Conservation (phyloP, 2,113 vertebrate genomes). For the Alces alces region DNA sequence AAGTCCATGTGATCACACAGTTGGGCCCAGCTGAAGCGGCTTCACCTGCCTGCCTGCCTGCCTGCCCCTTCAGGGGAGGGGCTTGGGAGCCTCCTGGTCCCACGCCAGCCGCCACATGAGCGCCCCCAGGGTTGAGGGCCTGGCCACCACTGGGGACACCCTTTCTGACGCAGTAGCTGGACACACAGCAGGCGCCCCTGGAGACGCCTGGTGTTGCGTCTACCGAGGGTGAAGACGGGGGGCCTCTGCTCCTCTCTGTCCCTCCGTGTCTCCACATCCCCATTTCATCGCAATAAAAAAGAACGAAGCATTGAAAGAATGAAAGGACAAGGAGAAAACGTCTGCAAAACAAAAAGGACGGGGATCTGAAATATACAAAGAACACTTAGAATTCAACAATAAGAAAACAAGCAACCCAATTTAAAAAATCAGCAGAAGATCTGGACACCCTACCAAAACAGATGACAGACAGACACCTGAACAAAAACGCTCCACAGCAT, state of each 20-base stretch:
- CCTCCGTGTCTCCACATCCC: background rate
- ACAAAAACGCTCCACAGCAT: background rate
- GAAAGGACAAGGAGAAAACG: background rate
- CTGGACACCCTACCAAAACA: background rate
- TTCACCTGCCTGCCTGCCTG: background rate
- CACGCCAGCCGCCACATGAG: rapidly evolving
- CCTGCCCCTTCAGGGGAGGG: background rate
- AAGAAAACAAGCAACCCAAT: background rate
- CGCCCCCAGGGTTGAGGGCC: background rate
- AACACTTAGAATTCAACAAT: background rate
- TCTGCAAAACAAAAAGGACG: background rate
- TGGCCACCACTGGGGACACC: background rate
- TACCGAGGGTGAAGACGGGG: too few species aligned
- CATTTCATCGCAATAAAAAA: background rate
- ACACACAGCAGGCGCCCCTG: background rate
- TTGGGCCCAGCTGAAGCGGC: background rate
- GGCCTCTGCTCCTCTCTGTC: background rate
- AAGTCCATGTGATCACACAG: background rate
- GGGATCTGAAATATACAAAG: background rate
- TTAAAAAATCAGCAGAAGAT: background rate
- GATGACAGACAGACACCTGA: background rate
- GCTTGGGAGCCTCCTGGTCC: background rate
- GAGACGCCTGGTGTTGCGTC: background rate
- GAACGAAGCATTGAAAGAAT: background rate
- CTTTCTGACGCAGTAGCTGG: background rate